Evolutionary conservation across 2,888 invertebrate genomes (phyloP), one percentile per base, ranked within the genome.

Genomic region (Athalia cordata): DNA sequence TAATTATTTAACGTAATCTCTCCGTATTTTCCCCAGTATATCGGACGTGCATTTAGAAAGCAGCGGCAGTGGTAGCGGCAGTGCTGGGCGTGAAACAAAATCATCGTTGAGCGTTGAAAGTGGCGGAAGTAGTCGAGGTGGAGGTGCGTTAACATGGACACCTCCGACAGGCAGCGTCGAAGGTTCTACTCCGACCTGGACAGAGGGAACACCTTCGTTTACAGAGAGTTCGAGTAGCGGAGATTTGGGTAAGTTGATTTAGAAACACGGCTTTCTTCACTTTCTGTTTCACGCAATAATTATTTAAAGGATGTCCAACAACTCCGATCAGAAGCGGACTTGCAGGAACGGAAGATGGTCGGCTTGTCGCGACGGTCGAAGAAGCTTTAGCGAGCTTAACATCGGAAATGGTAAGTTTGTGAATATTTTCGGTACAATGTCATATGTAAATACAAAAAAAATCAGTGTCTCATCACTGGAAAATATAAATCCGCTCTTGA

Each of bases 181-280:
- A 90, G 96, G 96, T 61, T 96, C 96, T 6, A 98, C 98, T 59
- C 98, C 98, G n/a, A 98, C 98, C 64, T 98, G 98, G 96, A 98
- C 98, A 68, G 98, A 98, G 92, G 98, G 98, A 86, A 98, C 98
- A 84, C 98, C 98, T 80, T 98, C 98, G 90, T 98, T 97, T 92
- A 98, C 98, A 59, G 97, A 98, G 91, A 98, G 98, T 86, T 98
- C 98, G 91, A 97, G 97, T 91, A 96, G 96, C 92, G 95, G 95
- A 85, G 96, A 97, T 91, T 95, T 95, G 92, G 95, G 95, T 94
- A 92, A 93, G 94, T 88, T 87, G 29, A 29, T 1, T 29, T 29
- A 29, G 29, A 29, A 29, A 29, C 29, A 2, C 61, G 49, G 9
- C 47, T 66, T 45, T 49, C 6, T 47, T 66, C 6, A 66, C 15